Evolutionary conservation across 2,888 invertebrate genomes (phyloP).

Genomic region (Melieria picta): DNA sequence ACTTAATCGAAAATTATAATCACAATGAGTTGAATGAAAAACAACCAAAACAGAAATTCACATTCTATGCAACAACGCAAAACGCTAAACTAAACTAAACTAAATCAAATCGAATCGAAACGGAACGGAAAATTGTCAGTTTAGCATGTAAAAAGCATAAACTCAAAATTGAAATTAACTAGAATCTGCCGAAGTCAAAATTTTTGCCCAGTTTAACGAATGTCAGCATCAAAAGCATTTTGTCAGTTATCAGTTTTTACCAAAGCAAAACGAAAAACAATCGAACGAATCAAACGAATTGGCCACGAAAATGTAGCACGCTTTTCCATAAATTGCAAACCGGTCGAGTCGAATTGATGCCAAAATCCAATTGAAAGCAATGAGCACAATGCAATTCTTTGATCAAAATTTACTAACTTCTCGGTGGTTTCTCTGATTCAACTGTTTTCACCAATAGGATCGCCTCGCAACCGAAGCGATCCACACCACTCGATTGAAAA

Average conservation of each 20-base stretch:
- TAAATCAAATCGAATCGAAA: background rate
- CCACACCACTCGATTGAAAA: no score
- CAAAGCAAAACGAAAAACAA: conserved; percentile 14
- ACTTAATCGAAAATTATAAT: no score
- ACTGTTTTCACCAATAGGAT: no score
- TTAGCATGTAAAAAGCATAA: conserved; percentile 17
- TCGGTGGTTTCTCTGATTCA: no score
- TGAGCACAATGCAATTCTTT: no score
- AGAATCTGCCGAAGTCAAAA: background rate
- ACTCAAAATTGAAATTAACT: conserved; percentile 28
- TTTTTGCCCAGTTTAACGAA: conserved; percentile 10
- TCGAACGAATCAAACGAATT: background rate
- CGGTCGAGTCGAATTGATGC: no score
- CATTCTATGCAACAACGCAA: conserved; percentile 6
- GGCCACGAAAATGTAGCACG: background rate
- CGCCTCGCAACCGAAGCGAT: no score
- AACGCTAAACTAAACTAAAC: background rate
- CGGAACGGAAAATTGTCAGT: background rate
- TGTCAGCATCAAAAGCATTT: conserved; percentile 68
- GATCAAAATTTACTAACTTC: no score
- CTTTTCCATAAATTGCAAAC: no score
- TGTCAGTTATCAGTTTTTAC: conserved; percentile 66
- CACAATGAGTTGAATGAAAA: conserved; percentile 15
- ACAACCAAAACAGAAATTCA: conserved; percentile 26
- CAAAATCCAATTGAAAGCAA: no score